Percentiles rank a stretch among this genome's conserved stretches.
Evolutionary conservation across 2,113 vertebrate genomes (phyloP).

Genomic region (Crypturellus undulatus): DNA sequence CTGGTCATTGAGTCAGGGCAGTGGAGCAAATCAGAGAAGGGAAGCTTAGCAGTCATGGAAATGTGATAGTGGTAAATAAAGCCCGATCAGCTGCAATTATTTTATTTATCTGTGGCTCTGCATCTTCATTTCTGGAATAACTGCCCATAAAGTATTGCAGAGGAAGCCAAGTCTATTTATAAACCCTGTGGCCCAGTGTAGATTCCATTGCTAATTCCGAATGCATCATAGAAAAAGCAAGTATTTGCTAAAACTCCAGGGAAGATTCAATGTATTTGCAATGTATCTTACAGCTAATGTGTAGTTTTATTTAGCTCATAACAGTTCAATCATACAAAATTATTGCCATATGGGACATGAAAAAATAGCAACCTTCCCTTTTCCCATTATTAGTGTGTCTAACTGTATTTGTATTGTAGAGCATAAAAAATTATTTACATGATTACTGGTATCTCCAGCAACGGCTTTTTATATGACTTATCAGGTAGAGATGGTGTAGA

Average conservation of each 20-base stretch:
- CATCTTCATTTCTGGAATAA: slow-evolving; percentile 61
- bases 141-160: slow-evolving; percentile 56
- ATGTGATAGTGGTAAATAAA: slow-evolving; percentile 26
- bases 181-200: slow-evolving; percentile 48
- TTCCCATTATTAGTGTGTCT: slow-evolving; percentile 7
- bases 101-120: slow-evolving; percentile 58
- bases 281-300: slow-evolving; percentile 57
- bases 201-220: slow-evolving; percentile 60
- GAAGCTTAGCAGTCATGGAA: neutral
- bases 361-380: slow-evolving; percentile 47
- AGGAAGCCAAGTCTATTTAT: slow-evolving; percentile 62
- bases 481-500: slow-evolving; percentile 6
- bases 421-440: neutral
- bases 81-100: slow-evolving; percentile 31
- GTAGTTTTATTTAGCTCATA: slow-evolving; percentile 56
- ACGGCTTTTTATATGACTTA: neutral
- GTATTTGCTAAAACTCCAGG: slow-evolving; percentile 55
- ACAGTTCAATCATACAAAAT: slow-evolving; percentile 62
- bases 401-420: slow-evolving; percentile 1
- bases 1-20: neutral
- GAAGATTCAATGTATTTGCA: slow-evolving; percentile 62
- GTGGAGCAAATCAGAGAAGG: neutral
- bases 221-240: slow-evolving; percentile 48
- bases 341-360: slow-evolving; percentile 56
- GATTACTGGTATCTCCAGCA: neutral